Evolutionary conservation across 2,888 invertebrate genomes (phyloP).

Genomic region (Drosophila antonietae): DNA sequence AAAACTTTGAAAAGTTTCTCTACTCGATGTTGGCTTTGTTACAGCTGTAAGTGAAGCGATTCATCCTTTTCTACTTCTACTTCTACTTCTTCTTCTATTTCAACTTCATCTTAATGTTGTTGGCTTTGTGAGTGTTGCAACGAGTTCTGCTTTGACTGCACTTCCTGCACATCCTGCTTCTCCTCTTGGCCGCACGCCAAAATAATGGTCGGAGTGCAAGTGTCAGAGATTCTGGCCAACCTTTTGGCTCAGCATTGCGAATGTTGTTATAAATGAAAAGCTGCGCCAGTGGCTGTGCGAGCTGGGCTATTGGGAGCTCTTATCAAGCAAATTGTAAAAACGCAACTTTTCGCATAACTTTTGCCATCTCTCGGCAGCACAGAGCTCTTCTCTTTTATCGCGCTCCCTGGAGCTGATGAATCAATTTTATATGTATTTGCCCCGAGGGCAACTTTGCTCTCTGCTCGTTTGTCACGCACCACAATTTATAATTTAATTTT

Average conservation of each 20-base stretch:
- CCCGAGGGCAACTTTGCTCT: conserved; percentile 6
- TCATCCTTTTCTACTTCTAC: conserved; percentile 14
- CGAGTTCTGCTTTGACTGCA: conserved; percentile 8
- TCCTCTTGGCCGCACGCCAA: conserved; percentile 39
- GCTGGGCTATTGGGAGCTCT: conserved; percentile 24
- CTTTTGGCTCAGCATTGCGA: conserved; percentile 32
- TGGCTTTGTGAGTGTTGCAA: conserved; percentile 16
- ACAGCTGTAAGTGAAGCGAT: conserved; percentile 21
- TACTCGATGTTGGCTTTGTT: conserved; percentile 18
- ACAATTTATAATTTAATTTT: conserved; percentile 22
- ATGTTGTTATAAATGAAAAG: conserved; percentile 38
- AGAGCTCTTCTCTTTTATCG: conserved; percentile 20
- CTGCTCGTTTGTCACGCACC: conserved; percentile 17
- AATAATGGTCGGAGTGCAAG: conserved; percentile 34
- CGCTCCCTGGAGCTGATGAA: conserved; percentile 13
- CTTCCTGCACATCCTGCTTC: neutral
- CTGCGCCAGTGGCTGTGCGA: neutral
- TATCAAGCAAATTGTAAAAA: conserved; percentile 33
- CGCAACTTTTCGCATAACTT: conserved; percentile 38
- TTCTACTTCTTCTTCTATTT: conserved; percentile 2
- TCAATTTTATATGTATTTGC: conserved; percentile 11
- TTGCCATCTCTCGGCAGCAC: conserved; percentile 10
- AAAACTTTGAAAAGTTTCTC: conserved; percentile 52
- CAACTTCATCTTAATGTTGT: neutral
- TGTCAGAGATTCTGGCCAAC: conserved; percentile 36